A percentile compares a stretch with the other conserved stretches of the same genome.
Conservation (phyloP, 2,888 invertebrate genomes). For the Lymantria dispar region DNA sequence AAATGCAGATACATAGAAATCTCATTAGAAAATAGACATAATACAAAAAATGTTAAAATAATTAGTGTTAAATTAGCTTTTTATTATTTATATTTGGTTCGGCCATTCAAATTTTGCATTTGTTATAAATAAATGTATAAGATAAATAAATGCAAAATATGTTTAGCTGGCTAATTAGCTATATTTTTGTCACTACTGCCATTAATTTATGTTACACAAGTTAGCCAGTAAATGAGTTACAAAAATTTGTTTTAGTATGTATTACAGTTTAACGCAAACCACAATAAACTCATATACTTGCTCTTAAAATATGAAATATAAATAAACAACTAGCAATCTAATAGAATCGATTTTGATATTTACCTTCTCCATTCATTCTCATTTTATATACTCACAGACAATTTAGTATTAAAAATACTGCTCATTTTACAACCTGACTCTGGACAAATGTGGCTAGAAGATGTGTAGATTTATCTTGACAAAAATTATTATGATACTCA, state of each 20-base stretch:
- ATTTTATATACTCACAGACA: no score
- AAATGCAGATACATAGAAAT: conserved; percentile 66
- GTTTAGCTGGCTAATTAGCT: conserved; percentile 15
- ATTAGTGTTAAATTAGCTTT: conserved; percentile 71
- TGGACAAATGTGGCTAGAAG: no score
- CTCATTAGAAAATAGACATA: conserved; percentile 71
- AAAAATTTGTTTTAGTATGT: no score
- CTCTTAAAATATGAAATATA: background rate
- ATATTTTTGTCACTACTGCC: conserved; percentile 28
- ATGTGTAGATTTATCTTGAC: no score
- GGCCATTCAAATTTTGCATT: conserved; percentile 41
- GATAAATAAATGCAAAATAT: conserved; percentile 21
- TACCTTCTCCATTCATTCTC: no score
- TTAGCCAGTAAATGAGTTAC: no score
- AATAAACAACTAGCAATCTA: background rate
- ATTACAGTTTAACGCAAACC: no score
- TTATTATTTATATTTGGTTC: conserved; percentile 62
- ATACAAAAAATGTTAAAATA: conserved; percentile 58
- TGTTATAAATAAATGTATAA: conserved; percentile 14
- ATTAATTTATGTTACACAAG: conserved; percentile 21
- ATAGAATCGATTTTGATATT: background rate
- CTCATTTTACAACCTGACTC: no score
- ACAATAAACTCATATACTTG: no score
- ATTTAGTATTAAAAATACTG: no score
- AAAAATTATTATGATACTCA: no score